Evolutionary conservation across 2,113 vertebrate genomes (phyloP).

Genomic region (Pandion haliaetus): DNA sequence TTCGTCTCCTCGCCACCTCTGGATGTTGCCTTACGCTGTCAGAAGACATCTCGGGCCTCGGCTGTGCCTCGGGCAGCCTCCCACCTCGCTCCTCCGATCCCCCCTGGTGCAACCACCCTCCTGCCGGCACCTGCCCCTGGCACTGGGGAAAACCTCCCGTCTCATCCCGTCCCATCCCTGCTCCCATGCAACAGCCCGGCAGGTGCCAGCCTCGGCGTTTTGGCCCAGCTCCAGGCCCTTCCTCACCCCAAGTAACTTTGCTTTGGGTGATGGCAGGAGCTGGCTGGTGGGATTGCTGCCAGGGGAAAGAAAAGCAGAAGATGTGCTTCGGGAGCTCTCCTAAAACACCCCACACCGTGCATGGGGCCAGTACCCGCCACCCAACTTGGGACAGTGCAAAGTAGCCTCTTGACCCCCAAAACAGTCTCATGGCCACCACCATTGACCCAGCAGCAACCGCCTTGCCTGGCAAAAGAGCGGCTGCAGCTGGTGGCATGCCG

Average conservation of each 20-base stretch:
- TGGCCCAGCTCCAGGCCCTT: not conserved
- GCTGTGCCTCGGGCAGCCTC: accelerated
- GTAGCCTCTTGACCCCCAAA: not conserved
- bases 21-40: not conserved
- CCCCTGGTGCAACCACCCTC: accelerated
- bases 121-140: too few relatives aligned
- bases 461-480: accelerated
- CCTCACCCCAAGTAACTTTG: not conserved
- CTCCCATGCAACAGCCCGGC: accelerated
- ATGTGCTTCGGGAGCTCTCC: not conserved
- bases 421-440: accelerated
- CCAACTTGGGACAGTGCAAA: not conserved
- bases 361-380: not conserved
- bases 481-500: accelerated
- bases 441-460: not conserved
- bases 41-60: not conserved
- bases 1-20: not conserved
- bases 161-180: not conserved
- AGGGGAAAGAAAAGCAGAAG: not conserved
- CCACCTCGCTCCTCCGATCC: not conserved
- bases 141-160: not conserved
- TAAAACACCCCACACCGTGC: not conserved
- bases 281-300: not conserved
- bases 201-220: accelerated
- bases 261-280: not conserved